These are phyloP conservation scores for Hemicentrotus pulcherrimus DNA, from an alignment of 35 echinoderm and acorn worm species.

Conservation along the genomic window DNA sequence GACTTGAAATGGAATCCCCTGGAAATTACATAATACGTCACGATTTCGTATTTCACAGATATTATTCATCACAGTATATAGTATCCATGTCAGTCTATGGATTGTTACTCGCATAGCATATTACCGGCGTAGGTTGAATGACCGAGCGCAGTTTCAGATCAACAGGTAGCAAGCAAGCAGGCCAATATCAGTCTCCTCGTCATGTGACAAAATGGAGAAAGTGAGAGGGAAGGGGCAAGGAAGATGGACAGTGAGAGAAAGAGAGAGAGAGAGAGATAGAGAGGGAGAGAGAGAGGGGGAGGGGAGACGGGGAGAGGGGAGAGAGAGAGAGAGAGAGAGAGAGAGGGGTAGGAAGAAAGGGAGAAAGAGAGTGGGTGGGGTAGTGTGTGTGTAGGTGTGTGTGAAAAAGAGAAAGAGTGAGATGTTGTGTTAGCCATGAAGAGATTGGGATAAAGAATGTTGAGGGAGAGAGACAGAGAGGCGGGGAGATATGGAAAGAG, in stretches of 20 bases:
- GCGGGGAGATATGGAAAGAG: too few relatives aligned
- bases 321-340: neutral
- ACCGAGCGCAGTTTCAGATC: neutral
- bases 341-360: neutral
- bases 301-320: neutral
- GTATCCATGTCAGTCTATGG: neutral
- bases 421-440: too few relatives aligned
- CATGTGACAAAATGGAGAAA: neutral
- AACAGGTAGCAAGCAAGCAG: neutral
- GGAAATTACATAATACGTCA: neutral
- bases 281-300: neutral
- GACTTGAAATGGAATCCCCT: too few relatives aligned
- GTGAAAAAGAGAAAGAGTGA: neutral
- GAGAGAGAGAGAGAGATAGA: neutral
- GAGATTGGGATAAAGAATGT: too few relatives aligned
- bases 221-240: slow-evolving; percentile 2
- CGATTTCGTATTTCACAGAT: neutral
- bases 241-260: neutral
- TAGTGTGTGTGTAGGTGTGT: neutral
- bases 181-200: neutral
- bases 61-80: neutral
- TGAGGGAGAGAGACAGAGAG: too few relatives aligned
- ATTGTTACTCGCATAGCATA: neutral
- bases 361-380: neutral
- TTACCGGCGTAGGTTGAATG: neutral